phyloP scores from a whole-genome alignment of 2,113 vertebrate species.

The Tupaia chinensis region DNA sequence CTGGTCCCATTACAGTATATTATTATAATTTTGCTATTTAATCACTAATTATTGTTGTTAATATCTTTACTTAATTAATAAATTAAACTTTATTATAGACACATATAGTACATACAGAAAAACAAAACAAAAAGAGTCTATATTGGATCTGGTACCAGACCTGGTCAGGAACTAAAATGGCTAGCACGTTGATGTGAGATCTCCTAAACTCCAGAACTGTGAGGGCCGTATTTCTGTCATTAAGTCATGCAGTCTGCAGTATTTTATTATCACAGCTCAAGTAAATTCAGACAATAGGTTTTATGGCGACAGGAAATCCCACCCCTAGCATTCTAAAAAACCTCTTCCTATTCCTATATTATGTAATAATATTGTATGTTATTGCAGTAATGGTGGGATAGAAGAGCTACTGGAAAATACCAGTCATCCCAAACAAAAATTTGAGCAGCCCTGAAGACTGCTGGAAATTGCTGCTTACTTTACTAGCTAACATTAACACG shows the following conservation, averaged over 20 bases:
- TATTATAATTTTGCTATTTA: too few relatives aligned
- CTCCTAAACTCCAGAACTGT: neutral
- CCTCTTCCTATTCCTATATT: neutral
- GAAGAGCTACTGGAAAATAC: neutral
- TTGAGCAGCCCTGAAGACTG: neutral
- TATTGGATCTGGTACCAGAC: too few relatives aligned
- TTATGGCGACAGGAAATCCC: neutral
- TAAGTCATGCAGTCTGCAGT: neutral
- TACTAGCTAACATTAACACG: slow-evolving; percentile 19
- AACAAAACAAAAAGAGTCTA: neutral
- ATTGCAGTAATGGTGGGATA: neutral
- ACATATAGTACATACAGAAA: too few relatives aligned
- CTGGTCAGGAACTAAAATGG: neutral
- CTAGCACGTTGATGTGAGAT: neutral
- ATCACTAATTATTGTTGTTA: too few relatives aligned
- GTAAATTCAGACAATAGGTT: neutral
- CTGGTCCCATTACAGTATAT: too few relatives aligned
- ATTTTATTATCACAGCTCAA: neutral
- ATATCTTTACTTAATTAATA: too few relatives aligned
- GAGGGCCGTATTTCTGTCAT: neutral
- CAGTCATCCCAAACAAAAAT: neutral
- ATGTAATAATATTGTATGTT: neutral
- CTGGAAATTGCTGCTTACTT: neutral
- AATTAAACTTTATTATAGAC: too few relatives aligned
- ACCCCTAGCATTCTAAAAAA: neutral